These are phyloP conservation scores for Hypena proboscidalis DNA, from an alignment of 2,888 invertebrate genomes.

Conservation along the genomic window DNA sequence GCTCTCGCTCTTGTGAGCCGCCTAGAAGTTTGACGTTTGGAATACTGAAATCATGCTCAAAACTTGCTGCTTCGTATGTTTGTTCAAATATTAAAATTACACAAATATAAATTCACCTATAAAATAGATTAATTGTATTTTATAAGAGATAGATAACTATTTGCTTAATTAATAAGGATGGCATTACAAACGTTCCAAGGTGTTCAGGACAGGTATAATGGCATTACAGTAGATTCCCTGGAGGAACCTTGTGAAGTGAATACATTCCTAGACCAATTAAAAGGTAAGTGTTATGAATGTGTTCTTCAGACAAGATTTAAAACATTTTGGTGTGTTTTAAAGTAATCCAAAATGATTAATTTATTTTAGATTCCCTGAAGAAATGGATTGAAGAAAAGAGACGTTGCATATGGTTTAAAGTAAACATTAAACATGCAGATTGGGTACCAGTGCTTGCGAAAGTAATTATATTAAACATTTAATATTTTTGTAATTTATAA, in stretches of 20 bases:
- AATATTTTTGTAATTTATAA: background rate
- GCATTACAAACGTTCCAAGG: constrained; percentile 59
- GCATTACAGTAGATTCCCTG: constrained; percentile 89
- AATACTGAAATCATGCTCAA: too few species aligned
- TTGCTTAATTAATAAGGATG: constrained; percentile 42
- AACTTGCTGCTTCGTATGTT: too few species aligned
- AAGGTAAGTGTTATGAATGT: constrained; percentile 82
- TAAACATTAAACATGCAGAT: constrained; percentile 87
- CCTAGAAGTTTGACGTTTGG: too few species aligned
- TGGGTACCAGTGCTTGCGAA: constrained; percentile 91
- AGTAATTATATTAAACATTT: constrained; percentile 79
- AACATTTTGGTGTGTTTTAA: background rate
- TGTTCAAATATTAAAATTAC: too few species aligned
- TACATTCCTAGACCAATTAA: constrained; percentile 82
- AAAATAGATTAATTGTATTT: too few species aligned
- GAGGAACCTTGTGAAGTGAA: constrained; percentile 81
- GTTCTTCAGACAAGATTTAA: background rate
- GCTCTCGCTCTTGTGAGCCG: too few species aligned
- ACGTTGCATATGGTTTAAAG: constrained; percentile 93
- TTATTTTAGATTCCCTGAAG: constrained; percentile 87
- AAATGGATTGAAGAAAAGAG: constrained; percentile 87
- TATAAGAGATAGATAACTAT: too few species aligned
- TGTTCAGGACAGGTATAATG: constrained; percentile 88
- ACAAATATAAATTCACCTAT: too few species aligned
- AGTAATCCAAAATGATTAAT: background rate